Evolutionary conservation across 1,140 invertebrate genomes (phyloP).

Genomic region (Helicorthomorpha holstii): DNA sequence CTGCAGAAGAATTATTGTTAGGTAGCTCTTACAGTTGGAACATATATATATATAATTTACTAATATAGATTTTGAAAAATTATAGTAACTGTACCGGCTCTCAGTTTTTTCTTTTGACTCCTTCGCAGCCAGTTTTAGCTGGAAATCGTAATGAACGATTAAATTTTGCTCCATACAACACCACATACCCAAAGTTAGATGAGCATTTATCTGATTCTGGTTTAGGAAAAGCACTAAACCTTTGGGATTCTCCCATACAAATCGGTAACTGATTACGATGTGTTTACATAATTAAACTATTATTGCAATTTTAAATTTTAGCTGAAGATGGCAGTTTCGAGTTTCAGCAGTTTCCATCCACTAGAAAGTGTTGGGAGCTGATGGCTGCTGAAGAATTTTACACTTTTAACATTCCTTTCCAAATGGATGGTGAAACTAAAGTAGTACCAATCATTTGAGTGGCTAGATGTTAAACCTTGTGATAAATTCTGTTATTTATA

Average conservation of each 20-base stretch:
- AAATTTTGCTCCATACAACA: constrained; percentile 25
- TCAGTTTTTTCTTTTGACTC: constrained; percentile 24
- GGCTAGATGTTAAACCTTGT: background rate
- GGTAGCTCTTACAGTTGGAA: constrained; percentile 13
- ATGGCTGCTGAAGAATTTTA: constrained; percentile 22
- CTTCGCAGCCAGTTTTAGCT: constrained; percentile 22
- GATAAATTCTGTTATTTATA: background rate
- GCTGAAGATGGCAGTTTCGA: background rate
- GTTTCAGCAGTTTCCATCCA: background rate
- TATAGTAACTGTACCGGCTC: constrained; percentile 22
- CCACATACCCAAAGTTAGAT: constrained; percentile 22
- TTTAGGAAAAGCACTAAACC: constrained; percentile 16
- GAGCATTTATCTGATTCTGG: constrained; percentile 22
- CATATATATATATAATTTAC: no score
- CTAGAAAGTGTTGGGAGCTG: constrained; percentile 18
- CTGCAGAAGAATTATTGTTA: constrained; percentile 20
- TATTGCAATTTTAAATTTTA: background rate
- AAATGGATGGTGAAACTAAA: constrained; percentile 22
- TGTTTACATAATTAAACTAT: no score
- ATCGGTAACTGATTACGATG: no score
- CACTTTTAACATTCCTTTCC: constrained; percentile 25
- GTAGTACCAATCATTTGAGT: background rate
- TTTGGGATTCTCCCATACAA: constrained; percentile 26
- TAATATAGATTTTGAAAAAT: constrained; percentile 4
- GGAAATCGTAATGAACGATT: constrained; percentile 21